Percentiles rank a stretch among this genome's conserved stretches.
Conservation (phyloP, 1,140 invertebrate genomes). For the Paraescarpia echinospica region DNA sequence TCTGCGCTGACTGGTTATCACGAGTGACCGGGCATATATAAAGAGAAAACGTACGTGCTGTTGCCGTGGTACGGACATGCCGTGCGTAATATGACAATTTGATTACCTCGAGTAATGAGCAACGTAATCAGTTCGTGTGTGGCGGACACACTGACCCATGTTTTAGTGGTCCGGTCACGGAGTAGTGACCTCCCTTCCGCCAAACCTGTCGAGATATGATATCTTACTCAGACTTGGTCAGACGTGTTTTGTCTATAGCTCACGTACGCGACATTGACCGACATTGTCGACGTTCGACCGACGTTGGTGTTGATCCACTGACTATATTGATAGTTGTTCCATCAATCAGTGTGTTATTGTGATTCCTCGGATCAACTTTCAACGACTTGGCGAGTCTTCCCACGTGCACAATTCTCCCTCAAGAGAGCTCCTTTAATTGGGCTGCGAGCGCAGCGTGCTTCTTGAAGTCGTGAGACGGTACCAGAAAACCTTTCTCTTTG, state of each 20-base stretch:
- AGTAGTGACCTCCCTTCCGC: neutral
- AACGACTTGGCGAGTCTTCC: too few species aligned
- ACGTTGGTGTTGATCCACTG: neutral
- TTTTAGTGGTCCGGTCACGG: neutral
- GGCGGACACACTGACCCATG: neutral
- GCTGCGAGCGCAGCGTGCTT: too few species aligned
- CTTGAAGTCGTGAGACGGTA: too few species aligned
- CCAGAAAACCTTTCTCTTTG: too few species aligned
- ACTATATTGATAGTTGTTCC: too few species aligned
- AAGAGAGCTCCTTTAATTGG: too few species aligned
- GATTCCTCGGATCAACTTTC: too few species aligned
- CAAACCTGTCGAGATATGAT: too few species aligned
- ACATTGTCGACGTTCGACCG: neutral
- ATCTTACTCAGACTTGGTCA: neutral
- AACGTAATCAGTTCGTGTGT: neutral
- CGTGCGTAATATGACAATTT: neutral
- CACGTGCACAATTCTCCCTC: too few species aligned
- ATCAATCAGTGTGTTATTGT: too few species aligned
- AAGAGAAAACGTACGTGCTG: neutral
- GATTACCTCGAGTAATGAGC: neutral
- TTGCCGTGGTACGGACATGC: neutral
- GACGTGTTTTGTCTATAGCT: neutral
- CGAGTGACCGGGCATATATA: neutral
- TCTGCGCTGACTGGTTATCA: neutral
- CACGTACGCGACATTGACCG: neutral